Evolutionary conservation across 2,113 vertebrate species (phyloP), one percentile per base, ranked within the genome.

Genomic region (Stegastes partitus): DNA sequence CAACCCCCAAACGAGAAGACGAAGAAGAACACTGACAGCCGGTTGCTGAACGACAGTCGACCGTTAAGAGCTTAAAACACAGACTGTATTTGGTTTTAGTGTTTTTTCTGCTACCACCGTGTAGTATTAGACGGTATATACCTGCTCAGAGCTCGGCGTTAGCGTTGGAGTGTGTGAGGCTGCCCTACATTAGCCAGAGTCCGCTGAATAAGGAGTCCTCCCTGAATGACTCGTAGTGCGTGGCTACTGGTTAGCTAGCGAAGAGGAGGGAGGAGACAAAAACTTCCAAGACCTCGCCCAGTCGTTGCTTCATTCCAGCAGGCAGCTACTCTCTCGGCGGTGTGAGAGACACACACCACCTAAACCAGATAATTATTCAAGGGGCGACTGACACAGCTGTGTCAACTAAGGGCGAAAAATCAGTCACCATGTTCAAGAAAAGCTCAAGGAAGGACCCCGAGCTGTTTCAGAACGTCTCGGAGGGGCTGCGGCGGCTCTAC

Each of bases 401-500:
- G 73, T 84, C 74, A 71, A 37, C 2, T 25, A 54, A 50, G 53
- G 57, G 50, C n/a, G n/a, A 42, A 50, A 64, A 55, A 68, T 54
- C 83, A 44, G 51, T 10, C 21, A 94, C 12, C 64, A 99, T 99
- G 98, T 99, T 99, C 89, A 95, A 94, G 1, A 96, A 95, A 83
- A 95, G 95, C 78, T 92, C 94, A 34, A 96, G 95, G 90, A 98
- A 97, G 78, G 96, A 97, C 85, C 96, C 96, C 4, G 96, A 99
- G 83, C 92, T 97, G 25, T 97, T 99, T 79, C 97, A 97, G 84
- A 98, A 98, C 68, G 98, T 99, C 76, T 95, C 97, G 1, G 97
- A 97, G 0, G 97, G 96, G 56, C 93, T 99, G 82, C 94, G 95
- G 77, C 94, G 95, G 64, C 97, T 99, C 9, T 99, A 98, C 88